Percentiles rank a stretch among this genome's conserved stretches.
Conservation (phyloP, 2,888 invertebrate genomes). For the Ceratothoa steindachneri region DNA sequence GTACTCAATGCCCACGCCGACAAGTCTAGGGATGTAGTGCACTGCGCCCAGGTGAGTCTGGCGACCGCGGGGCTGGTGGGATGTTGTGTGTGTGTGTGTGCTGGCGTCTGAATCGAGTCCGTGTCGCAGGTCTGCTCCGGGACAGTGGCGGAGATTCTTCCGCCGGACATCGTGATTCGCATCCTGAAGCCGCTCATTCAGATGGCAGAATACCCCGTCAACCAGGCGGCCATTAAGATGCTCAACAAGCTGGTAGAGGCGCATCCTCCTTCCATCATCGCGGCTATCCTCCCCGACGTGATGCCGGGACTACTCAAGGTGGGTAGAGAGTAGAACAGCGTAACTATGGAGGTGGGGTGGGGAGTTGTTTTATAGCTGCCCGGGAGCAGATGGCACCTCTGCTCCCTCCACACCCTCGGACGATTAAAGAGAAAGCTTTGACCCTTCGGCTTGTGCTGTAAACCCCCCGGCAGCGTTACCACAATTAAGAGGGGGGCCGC, state of each 20-base stretch:
- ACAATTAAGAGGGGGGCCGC: too few relatives aligned
- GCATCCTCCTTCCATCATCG: constrained; percentile 61
- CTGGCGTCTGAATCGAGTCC: neutral
- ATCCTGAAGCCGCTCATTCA: constrained; percentile 78
- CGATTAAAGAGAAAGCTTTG: too few relatives aligned
- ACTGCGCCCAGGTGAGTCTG: constrained; percentile 66
- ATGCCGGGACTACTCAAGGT: constrained; percentile 87
- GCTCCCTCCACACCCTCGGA: too few relatives aligned
- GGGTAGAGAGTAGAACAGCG: constrained; percentile 50
- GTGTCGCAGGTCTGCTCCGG: constrained; percentile 55
- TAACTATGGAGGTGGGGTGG: neutral
- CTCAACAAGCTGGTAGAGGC: constrained; percentile 73
- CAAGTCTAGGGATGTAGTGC: constrained; percentile 61
- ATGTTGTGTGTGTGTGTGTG: neutral
- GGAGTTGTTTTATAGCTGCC: too few relatives aligned
- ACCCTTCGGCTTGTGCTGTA: too few relatives aligned
- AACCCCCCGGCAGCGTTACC: too few relatives aligned
- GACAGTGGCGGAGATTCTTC: constrained; percentile 72
- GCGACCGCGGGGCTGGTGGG: neutral
- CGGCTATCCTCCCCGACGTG: constrained; percentile 62
- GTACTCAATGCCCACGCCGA: constrained; percentile 79
- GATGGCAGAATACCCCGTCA: constrained; percentile 79
- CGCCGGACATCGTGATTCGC: constrained; percentile 71
- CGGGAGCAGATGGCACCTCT: too few relatives aligned
- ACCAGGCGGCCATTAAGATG: constrained; percentile 89